Base-by-base conservation (phyloP, 2,888 invertebrate genomes). In the Noctua fimbriata region DNA sequence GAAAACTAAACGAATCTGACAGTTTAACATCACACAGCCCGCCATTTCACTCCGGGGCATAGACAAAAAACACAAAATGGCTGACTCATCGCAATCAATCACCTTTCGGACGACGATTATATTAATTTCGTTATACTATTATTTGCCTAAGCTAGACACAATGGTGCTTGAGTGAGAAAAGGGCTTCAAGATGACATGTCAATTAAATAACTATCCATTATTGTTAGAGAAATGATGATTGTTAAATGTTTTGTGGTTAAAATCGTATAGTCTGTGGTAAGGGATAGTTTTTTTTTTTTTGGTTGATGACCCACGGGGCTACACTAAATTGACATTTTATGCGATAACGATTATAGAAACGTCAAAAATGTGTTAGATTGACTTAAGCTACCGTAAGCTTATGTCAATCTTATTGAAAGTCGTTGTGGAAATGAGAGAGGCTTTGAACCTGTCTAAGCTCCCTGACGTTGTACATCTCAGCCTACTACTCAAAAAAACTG, bases 51-150 rank as follows among this genome's bases (percentile, higher is more conserved):
- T 67, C 41, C 65, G 55, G 32, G 71, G 44, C 70, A 89, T 78
- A 88, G 89, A 89, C 90, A 87, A 90, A 91, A 90, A 92, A 89
- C 84, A 86, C 87, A 92, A 91, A 94, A 94, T 89, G 86, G 96
- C 96, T 86, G 86, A 91, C 93, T 96, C 96, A 96, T 91, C 90
- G 92, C 94, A 96, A 96, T 96, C 96, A 96, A 96, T 96, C 96
- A 96, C 95, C 95, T 94, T 95, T 95, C 94, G 81, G 93, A 93
- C 94, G 94, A 94, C 94, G 95, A 95, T 96, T 95, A 96, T 95
- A 96, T 96, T 96, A 96, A 96, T 96, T 95, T 94, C 89, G 90
- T 89, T 88, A 91, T 92, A 93, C 93, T 76, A 95, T 96, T 96
- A 96, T 96, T 96, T 96, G 95, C 95, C 95, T 96, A 95, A 96